Evolutionary conservation across 2,888 invertebrate species (phyloP), one percentile per base, ranked within the genome.

Genomic region (Drosophila fulvimacula): DNA sequence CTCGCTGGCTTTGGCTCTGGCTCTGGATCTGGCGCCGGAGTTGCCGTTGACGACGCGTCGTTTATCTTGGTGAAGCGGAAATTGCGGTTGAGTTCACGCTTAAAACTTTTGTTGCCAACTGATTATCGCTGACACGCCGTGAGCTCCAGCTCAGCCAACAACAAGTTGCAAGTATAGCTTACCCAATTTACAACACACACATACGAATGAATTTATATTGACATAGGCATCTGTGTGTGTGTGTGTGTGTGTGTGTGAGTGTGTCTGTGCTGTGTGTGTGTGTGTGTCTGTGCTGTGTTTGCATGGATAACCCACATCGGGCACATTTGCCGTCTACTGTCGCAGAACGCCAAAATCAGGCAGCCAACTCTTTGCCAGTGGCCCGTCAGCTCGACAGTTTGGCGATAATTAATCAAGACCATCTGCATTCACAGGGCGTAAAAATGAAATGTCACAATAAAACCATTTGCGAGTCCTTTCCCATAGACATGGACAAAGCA

Each of bases 321-420:
- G 53, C 70, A 61, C 78, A 71, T 67, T 79, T 65, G 70, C 68
- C 53, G 76, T 62, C 67, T 67, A 61, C 75, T 81, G 81, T 81
- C 79, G 72, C 36, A 64, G 68, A 46, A 69, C 55, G 53, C 63
- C 69, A 46, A 79, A 77, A 76, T 81, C 79, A 62, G 73, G 59
- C 67, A 61, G 59, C 53, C 68, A 81, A 79, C 81, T 79, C 81
- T 81, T 79, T 73, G 68, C 36, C 53, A 24, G 41, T 34, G 67
- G 32, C 52, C 32, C 69, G 68, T 70, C 82, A 73, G 70, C 68
- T 41, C 67, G 73, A 71, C 76, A 80, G 64, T 79, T 72, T 57
- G 74, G 71, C 65, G 66, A 81, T 76, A 84, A 85, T 85, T 84
- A 85, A 85, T 84, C 84, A 85, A 77, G 76, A 79, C 69, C 81